Percentiles rank a stretch among this genome's conserved stretches.
These are phyloP conservation scores for Kryptolebias marmoratus DNA, from an alignment of 2,113 vertebrate species.

Conservation along the genomic window DNA sequence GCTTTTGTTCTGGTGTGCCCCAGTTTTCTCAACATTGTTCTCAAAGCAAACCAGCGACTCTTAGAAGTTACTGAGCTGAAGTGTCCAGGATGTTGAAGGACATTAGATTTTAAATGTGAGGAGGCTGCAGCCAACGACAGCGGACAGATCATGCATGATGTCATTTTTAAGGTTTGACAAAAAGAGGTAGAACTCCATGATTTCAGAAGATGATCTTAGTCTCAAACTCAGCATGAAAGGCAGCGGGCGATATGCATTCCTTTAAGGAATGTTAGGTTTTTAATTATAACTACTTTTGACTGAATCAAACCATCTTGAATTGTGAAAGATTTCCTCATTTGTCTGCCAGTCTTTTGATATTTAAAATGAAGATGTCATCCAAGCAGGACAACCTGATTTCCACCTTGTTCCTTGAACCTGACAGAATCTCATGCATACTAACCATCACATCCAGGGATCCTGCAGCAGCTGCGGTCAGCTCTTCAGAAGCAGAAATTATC, in stretches of 20 bases:
- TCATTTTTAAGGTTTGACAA: not conserved
- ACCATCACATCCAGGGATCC: not conserved
- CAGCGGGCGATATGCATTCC: too few species aligned
- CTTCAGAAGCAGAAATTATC: conserved; percentile 34
- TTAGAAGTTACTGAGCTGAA: conserved; percentile 2
- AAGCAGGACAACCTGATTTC: not conserved
- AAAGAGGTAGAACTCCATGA: not conserved
- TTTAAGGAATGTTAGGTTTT: too few species aligned
- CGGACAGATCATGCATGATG: too few species aligned
- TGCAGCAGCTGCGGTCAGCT: conserved; percentile 40
- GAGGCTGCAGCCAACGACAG: too few species aligned
- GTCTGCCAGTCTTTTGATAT: not conserved
- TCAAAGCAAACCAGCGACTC: conserved; percentile 34
- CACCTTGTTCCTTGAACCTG: not conserved
- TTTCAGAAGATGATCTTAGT: too few species aligned
- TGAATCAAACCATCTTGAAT: too few species aligned
- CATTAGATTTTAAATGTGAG: not conserved
- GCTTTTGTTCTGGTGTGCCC: conserved; percentile 21
- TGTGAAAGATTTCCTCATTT: too few species aligned
- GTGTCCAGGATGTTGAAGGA: conserved; percentile 13
- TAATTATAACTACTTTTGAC: too few species aligned
- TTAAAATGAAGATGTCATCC: not conserved
- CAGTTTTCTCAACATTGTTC: conserved; percentile 51
- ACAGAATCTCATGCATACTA: not conserved
- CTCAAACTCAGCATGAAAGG: too few species aligned